phyloP scores from a whole-genome alignment of 2,797 vertebrate genomes.

The Crenuchus spilurus region DNA sequence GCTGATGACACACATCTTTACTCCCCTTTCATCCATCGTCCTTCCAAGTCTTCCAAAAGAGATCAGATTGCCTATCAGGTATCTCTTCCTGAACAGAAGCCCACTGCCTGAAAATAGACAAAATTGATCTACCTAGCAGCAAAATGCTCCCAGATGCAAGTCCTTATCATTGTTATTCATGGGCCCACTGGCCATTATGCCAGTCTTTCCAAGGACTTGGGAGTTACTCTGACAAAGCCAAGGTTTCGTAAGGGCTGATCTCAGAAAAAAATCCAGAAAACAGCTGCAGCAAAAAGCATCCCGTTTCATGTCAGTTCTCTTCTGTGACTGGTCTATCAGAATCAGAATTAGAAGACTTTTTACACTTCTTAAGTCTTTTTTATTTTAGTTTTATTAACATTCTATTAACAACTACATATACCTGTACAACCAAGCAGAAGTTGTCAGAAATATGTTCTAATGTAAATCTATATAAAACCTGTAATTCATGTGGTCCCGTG shows the following conservation, averaged over 20 bases:
- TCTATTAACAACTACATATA: too few species aligned
- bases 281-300: too few species aligned
- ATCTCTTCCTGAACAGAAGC: slow-evolving; percentile 4
- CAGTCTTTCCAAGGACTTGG: background rate
- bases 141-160: background rate
- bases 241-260: too few species aligned
- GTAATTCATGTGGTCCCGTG: background rate
- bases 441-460: background rate
- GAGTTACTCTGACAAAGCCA: background rate
- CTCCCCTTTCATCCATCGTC: background rate
- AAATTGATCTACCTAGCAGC: slow-evolving; percentile 6
- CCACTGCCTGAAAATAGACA: slow-evolving; percentile 10
- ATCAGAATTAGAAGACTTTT: too few species aligned
- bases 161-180: background rate
- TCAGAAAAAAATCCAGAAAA: too few species aligned
- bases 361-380: too few species aligned
- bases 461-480: background rate
- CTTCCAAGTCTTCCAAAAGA: background rate
- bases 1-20: background rate
- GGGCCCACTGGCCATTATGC: background rate
- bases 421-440: too few species aligned
- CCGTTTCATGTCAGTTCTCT: too few species aligned
- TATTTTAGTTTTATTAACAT: too few species aligned
- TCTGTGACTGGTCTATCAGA: too few species aligned
- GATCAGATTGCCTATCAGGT: background rate